Evolutionary conservation across 2,797 vertebrate genomes (phyloP), one percentile per base, ranked within the genome.

Genomic region (Catamblyrhynchus diadema): DNA sequence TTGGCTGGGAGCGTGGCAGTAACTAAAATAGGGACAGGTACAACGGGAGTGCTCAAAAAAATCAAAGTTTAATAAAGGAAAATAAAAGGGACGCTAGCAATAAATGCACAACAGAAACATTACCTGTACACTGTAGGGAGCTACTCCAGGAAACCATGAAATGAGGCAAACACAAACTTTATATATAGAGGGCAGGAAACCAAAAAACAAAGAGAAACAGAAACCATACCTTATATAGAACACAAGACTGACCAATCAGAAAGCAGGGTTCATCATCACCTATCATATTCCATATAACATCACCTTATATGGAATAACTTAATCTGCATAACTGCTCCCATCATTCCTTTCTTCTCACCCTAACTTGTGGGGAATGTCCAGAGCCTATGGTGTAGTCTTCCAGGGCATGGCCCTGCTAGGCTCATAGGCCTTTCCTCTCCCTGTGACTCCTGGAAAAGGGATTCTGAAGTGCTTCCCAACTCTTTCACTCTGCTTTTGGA

Each of bases 21-120:
- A 18, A 37, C 23, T 57, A 18, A 57, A 57, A 25, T 25, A 57
- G 56, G 33, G 16, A 18, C 22, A 33, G 24, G 24, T 57, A 57
- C 24, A 25, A 57, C 24, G 24, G 11, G 24, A 57, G 56, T 18
- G 56, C 33, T 37, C 33, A 27, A 37, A 57, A 57, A 57, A 37
- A 27, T 27, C 24, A 27, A 57, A 57, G 56, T 37, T 57, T 57
- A 27, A 25, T 27, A 37, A 57, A 27, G 33, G 56, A 57, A 57
- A 57, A 12, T 25, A 35, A 37, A 57, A 17, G 7, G 33, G 3
- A 3, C 0, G 1, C 56, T 6, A 37, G 17, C 33, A 57, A 57
- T 57, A 18, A 27, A 35, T 18, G 24, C 24, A 25, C 56, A 37
- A 57, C 56, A 37, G 12, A 57, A 57, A 57, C 5, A 57, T 12